Percentiles rank a stretch among this genome's conserved stretches.
These are phyloP conservation scores for Genyomyrus donnyi DNA, from an alignment of 2,113 vertebrate species.

Conservation along the genomic window DNA sequence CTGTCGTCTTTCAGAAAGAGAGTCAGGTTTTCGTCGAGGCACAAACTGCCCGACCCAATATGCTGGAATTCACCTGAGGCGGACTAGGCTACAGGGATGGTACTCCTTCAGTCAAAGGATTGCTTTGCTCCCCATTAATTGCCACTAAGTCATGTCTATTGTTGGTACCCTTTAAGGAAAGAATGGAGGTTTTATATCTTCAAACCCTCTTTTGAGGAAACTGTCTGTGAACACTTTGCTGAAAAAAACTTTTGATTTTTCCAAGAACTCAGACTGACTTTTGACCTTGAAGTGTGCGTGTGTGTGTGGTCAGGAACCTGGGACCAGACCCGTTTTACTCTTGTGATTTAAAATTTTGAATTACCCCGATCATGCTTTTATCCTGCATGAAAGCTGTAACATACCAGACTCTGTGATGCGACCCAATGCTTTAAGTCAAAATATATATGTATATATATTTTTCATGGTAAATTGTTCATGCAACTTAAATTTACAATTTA, in stretches of 20 bases:
- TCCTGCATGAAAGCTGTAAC: neutral
- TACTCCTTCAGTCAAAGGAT: neutral
- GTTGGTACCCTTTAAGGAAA: neutral
- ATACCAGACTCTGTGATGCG: neutral
- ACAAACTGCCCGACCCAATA: neutral
- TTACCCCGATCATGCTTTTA: neutral
- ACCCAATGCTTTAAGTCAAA: neutral
- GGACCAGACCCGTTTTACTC: neutral
- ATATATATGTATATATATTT: neutral
- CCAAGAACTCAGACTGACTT: neutral
- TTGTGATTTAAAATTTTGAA: neutral
- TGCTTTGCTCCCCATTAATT: neutral
- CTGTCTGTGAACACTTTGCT: neutral
- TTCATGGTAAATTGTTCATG: neutral
- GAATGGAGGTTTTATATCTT: neutral
- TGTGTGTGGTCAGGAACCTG: neutral
- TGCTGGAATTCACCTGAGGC: neutral
- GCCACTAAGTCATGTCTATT: neutral
- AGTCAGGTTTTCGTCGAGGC: neutral
- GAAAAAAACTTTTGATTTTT: neutral
- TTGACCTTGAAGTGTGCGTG: neutral
- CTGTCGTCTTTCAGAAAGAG: neutral
- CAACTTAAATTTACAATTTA: neutral
- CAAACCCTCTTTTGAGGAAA: neutral
- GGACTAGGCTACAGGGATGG: neutral